Conservation (phyloP, 2,113 vertebrate species). For the Microtus montanus region DNA sequence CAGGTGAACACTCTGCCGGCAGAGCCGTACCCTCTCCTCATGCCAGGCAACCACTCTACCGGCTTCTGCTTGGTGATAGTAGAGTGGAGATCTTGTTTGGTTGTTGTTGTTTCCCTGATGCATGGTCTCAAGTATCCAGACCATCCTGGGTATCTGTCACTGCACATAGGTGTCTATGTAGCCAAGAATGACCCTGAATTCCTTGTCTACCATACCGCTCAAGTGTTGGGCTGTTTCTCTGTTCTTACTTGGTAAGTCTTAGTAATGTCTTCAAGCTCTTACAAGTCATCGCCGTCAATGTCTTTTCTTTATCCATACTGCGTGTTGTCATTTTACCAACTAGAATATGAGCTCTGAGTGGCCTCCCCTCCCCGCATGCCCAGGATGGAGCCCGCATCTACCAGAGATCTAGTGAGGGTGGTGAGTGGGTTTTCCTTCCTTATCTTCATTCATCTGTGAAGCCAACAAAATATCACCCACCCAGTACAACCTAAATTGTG, state of each 20-base stretch:
- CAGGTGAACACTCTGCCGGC: too few relatives aligned
- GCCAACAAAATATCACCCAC: background rate
- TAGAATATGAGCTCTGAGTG: background rate
- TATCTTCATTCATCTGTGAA: background rate
- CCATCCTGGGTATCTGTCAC: too few relatives aligned
- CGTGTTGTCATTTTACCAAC: background rate
- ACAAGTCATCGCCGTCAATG: too few relatives aligned
- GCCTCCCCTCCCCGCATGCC: background rate
- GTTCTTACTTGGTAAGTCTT: background rate
- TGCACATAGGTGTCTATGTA: background rate
- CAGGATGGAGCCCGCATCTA: background rate
- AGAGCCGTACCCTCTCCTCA: too few relatives aligned
- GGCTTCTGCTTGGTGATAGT: background rate
- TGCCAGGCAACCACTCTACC: too few relatives aligned
- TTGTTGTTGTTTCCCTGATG: background rate
- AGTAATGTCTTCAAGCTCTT: background rate
- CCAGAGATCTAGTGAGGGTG: background rate
- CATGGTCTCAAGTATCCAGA: background rate
- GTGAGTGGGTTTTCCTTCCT: background rate
- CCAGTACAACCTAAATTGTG: background rate
- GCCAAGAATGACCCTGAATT: background rate
- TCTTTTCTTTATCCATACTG: background rate
- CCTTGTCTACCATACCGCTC: background rate
- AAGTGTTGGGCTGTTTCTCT: background rate
- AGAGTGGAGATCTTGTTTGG: background rate